Evolutionary conservation across 2,888 invertebrate species (phyloP).

Genomic region (Sthenelais limicola): DNA sequence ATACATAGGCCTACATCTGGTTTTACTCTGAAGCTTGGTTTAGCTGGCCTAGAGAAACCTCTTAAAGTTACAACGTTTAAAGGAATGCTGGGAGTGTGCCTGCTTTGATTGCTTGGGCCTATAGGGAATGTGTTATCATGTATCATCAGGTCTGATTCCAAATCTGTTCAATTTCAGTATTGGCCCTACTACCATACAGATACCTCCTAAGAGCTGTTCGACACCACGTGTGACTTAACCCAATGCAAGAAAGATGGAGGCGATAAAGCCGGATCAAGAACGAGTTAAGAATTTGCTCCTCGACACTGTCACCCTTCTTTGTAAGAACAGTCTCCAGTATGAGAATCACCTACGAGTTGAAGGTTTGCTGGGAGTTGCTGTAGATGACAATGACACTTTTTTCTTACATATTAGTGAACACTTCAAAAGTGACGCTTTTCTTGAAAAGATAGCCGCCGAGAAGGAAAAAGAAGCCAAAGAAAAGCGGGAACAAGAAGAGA

Average conservation of each 20-base stretch:
- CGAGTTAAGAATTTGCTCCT: constrained; percentile 25
- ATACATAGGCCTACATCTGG: too few species aligned
- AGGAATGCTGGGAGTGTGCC: too few species aligned
- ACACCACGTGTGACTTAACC: too few species aligned
- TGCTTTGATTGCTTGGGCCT: too few species aligned
- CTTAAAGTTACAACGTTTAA: too few species aligned
- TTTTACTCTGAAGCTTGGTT: too few species aligned
- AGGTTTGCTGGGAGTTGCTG: constrained; percentile 26
- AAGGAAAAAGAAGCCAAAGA: constrained; percentile 9
- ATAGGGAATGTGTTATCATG: too few species aligned
- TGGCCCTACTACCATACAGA: too few species aligned
- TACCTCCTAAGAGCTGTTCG: too few species aligned
- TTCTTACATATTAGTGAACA: constrained; percentile 31
- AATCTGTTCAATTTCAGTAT: too few species aligned
- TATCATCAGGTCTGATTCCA: too few species aligned
- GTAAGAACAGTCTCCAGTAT: constrained; percentile 28
- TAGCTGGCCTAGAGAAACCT: too few species aligned
- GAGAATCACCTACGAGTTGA: constrained; percentile 22
- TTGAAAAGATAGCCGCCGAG: background rate
- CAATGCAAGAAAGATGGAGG: constrained; percentile 22
- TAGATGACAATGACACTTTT: constrained; percentile 32
- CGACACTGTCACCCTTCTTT: constrained; percentile 24
- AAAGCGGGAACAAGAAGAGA: background rate
- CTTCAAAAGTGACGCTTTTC: constrained; percentile 24
- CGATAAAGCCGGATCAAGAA: constrained; percentile 23